Conservation (phyloP, 2,797 vertebrate species). For the Ibycter americanus region DNA sequence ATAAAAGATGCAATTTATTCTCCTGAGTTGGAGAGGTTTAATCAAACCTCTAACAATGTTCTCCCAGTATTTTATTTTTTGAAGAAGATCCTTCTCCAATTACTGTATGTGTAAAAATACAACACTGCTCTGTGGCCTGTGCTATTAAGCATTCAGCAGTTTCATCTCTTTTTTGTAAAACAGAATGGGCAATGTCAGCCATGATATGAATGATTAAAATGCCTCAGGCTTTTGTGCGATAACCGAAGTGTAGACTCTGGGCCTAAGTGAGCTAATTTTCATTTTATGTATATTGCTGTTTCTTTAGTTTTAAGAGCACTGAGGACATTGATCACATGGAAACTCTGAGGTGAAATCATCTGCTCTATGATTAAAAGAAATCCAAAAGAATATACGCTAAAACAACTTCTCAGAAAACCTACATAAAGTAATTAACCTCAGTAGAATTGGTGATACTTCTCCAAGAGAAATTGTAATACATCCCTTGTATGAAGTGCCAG, state of each 20-base stretch:
- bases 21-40: background rate
- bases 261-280: background rate
- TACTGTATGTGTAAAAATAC: background rate
- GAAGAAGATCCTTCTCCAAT: background rate
- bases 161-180: background rate
- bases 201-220: background rate
- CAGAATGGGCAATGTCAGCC: background rate
- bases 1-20: background rate
- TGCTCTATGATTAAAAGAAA: background rate
- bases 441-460: background rate
- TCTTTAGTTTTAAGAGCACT: background rate
- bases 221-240: background rate
- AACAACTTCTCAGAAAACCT: background rate
- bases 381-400: background rate
- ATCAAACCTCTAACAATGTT: background rate
- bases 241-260: background rate
- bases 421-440: conserved; percentile 5
- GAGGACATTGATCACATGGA: background rate
- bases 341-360: background rate
- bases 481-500: background rate
- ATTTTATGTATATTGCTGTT: background rate
- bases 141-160: background rate
- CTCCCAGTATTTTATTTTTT: background rate
- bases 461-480: background rate
- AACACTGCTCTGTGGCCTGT: background rate